Evolutionary conservation across 2,113 vertebrate species (phyloP).

Genomic region (Plestiodon gilberti): DNA sequence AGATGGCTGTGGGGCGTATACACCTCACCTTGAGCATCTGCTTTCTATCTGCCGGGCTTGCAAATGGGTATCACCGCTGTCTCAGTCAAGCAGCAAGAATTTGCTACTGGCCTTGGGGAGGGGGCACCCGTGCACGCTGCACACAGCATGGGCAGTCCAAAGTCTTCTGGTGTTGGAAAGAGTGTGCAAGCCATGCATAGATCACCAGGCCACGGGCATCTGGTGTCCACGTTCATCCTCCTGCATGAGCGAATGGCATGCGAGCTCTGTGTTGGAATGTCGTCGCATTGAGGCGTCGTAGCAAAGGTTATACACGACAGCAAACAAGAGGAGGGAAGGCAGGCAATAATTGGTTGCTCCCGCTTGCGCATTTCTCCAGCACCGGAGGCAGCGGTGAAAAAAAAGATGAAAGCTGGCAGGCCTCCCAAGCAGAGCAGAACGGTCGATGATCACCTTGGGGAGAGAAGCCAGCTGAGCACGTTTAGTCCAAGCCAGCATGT

Average conservation of each 20-base stretch:
- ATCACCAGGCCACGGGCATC: not conserved
- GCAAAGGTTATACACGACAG: no score
- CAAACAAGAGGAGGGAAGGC: no score
- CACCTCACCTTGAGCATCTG: constrained; percentile 54
- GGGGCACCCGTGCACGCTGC: no score
- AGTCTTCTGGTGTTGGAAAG: not conserved
- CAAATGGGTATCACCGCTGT: constrained; percentile 59
- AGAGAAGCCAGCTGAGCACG: not conserved
- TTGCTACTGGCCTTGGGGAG: not conserved
- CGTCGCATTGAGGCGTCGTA: not conserved
- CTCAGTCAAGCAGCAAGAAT: constrained; percentile 25
- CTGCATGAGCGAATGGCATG: no score
- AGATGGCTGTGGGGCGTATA: constrained; percentile 64
- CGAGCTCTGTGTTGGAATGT: not conserved
- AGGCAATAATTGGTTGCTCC: not conserved
- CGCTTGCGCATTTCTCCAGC: not conserved
- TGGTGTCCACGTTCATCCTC: not conserved
- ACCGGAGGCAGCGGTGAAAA: not conserved
- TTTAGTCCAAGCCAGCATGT: not conserved
- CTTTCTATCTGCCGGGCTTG: constrained; percentile 48
- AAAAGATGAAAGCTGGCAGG: not conserved
- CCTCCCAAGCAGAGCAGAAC: not conserved
- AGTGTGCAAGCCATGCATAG: no score
- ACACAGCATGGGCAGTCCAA: not conserved
- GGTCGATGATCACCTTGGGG: not conserved